Evolutionary conservation across 2,888 invertebrate species (phyloP).

Genomic region (Oeneis ivallda): DNA sequence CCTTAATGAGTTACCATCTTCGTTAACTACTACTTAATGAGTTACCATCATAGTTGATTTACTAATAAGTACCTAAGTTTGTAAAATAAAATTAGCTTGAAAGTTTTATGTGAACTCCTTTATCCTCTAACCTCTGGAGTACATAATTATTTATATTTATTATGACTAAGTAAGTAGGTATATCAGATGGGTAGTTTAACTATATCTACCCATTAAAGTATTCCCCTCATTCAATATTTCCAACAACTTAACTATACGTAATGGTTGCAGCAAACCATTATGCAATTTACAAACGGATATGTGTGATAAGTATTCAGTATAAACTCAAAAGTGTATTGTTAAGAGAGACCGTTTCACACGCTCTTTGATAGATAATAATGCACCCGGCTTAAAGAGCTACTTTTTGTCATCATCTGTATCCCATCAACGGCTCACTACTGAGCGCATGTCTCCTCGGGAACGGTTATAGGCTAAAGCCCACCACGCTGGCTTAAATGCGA

Average conservation of each 20-base stretch:
- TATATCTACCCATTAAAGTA: not conserved
- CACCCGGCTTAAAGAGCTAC: too few relatives aligned
- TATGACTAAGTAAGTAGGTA: not conserved
- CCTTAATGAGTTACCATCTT: too few relatives aligned
- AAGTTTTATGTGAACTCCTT: too few relatives aligned
- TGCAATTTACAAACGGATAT: constrained; percentile 32
- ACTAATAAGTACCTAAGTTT: too few relatives aligned
- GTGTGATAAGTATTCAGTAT: constrained; percentile 18
- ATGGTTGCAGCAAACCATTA: constrained; percentile 24
- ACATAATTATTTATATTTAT: not conserved
- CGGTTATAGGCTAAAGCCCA: not conserved
- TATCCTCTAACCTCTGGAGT: not conserved
- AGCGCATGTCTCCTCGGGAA: too few relatives aligned
- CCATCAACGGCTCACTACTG: too few relatives aligned
- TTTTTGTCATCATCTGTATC: too few relatives aligned
- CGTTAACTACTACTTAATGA: too few relatives aligned
- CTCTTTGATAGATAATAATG: not conserved
- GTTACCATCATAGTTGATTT: too few relatives aligned
- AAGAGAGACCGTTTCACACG: constrained; percentile 4
- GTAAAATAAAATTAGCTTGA: too few relatives aligned
- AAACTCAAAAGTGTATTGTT: constrained; percentile 24
- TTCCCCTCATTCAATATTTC: constrained; percentile 25
- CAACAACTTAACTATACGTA: constrained; percentile 27
- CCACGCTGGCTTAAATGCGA: too few relatives aligned
- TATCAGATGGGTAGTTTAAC: too few relatives aligned